Evolutionary conservation across 2,888 invertebrate species (phyloP), one percentile per base, ranked within the genome.

Genomic region (Zaprionus lineosus): DNA sequence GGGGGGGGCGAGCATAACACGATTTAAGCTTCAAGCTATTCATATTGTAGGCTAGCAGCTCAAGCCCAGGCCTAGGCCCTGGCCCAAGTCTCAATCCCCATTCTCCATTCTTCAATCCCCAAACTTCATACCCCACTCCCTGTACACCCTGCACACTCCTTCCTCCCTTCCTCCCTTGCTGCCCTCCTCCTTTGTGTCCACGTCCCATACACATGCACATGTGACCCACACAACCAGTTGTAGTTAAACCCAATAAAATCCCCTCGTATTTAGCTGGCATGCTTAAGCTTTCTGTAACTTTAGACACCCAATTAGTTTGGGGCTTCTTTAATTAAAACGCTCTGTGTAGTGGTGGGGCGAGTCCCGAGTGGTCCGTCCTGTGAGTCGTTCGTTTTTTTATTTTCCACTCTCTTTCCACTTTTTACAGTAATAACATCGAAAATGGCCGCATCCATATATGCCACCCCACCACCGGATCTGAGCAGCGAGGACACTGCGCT

Each of bases 381-480:
- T n/a, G n/a, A n/a, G 29, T 34, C 37, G 26, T 29, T 24, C 18
- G 16, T 40, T 29, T 28, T 48, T 58, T 65, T 28, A 59, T 31
- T 48, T 41, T 12, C 26, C n/a, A n/a, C n/a, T n/a, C n/a, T n/a
- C n/a, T n/a, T n/a, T n/a, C n/a, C n/a, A n/a, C n/a, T n/a, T n/a
- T n/a, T n/a, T n/a, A 21, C 16, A 90, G 88, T 88, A 89, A 89
- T 89, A 88, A 86, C 84, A 88, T 86, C 84, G 83, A 89, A 88
- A 79, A 90, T 90, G 90, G 90, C 90, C 86, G 89, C 90, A 83
- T 90, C 90, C 79, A 89, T 90, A 77, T 90, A 90, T 88, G 90
- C 90, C 86, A 90, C 90, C 81, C 90, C 90, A 86, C 90, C 90
- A 59, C 88, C 90, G 37, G 88, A 88, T 81, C 70, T 88, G 81